Evolutionary conservation across 2,797 vertebrate genomes (phyloP), one percentile per base, ranked within the genome.

Genomic region (Anabas testudineus): DNA sequence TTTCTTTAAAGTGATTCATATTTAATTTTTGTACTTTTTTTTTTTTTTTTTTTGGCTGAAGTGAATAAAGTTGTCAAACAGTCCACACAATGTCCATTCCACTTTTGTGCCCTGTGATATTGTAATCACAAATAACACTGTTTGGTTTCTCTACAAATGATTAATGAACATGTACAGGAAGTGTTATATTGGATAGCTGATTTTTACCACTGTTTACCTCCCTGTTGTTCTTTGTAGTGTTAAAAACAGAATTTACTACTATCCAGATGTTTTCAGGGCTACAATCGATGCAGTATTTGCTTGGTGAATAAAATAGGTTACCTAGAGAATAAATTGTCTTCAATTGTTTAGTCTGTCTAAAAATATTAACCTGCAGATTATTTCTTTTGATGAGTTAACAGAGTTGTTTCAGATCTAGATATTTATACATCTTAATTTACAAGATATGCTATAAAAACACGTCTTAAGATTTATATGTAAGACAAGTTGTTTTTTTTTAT

Each of bases 1-100:
- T 42, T 69, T 64, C 56, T 70, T 74, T 32, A 12, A 66, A 75
- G 64, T 78, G 53, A 37, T 77, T 73, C 46, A 62, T 90, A 91
- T 92, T 91, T 91, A 89, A 91, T 79, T 86, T 89, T 88, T 89
- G 57, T 91, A 83, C 45, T 9, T 49, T 73, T 67, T 77, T 59
- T 78, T 36, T 56, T 58, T 53, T 76, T 71, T 76, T 80, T 68
- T 77, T 78, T 71, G 76, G n/a, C 83, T 79, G 70, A 70, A 18
- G 62, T 71, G 5, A 93, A 92, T 93, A 92, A 94, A 94, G 48
- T 62, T 77, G 37, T 85, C 71, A 58, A 82, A 80, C 82, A 86
- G 80, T 87, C 84, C 32, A 15, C 43, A 52, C 7, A 24, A 21
- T 70, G 16, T 63, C 66, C 14, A 12, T 45, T 69, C n/a, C 24